A percentile compares a stretch with the other conserved stretches of the same genome.
Conservation (phyloP, 2,797 vertebrate species). For the Chelmon rostratus region DNA sequence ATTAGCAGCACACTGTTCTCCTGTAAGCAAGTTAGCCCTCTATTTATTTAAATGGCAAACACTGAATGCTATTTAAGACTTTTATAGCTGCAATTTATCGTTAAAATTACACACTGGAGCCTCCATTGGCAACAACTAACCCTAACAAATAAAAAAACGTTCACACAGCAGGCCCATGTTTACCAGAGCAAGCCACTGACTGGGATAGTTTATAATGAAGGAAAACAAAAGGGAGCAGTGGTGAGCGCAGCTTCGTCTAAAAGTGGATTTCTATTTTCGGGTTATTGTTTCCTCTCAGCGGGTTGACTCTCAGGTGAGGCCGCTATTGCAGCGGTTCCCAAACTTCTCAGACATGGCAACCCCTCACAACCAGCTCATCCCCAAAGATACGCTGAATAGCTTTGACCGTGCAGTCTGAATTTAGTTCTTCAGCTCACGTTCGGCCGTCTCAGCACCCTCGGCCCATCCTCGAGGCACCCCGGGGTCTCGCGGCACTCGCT, state of each 20-base stretch:
- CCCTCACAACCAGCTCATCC: not conserved
- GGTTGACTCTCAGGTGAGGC: not conserved
- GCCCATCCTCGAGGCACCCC: no score
- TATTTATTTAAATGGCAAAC: slow-evolving; percentile 11
- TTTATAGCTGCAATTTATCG: slow-evolving; percentile 9
- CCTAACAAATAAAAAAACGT: not conserved
- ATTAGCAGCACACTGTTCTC: slow-evolving; percentile 5
- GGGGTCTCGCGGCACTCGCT: no score
- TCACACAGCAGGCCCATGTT: not conserved
- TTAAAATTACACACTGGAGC: not conserved
- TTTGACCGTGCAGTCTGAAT: not conserved
- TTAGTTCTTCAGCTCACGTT: not conserved
- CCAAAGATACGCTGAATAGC: not conserved
- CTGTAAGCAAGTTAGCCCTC: not conserved
- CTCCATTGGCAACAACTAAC: not conserved
- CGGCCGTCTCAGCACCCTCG: not conserved
- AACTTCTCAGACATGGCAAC: not conserved
- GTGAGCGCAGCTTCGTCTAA: not conserved
- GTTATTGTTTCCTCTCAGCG: slow-evolving; percentile 6
- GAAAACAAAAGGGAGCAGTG: not conserved
- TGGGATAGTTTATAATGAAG: not conserved
- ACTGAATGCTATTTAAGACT: slow-evolving; percentile 39
- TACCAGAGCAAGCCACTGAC: not conserved
- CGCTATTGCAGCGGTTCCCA: not conserved
- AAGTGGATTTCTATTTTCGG: not conserved